Percentiles rank a stretch among this genome's conserved stretches.
Evolutionary conservation across 2,888 invertebrate species (phyloP).

Genomic region (Dasysyrphus albostriatus): DNA sequence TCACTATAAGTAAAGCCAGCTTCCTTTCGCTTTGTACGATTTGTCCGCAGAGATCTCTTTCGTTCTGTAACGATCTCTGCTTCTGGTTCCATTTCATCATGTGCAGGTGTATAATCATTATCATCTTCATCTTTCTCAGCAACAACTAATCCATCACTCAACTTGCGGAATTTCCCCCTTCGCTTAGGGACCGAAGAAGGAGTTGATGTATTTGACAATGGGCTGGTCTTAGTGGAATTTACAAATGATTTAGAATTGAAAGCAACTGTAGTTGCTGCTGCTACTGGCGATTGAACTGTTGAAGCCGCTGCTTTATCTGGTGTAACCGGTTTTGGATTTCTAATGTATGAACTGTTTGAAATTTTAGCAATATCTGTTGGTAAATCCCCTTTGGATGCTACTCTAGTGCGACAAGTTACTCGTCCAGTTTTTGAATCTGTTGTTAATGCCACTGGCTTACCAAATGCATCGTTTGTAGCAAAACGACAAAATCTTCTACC

Average conservation of each 20-base stretch:
- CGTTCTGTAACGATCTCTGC: slow-evolving; percentile 71
- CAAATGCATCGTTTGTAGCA: slow-evolving; percentile 74
- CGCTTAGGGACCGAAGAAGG: slow-evolving; percentile 33
- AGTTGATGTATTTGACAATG: neutral
- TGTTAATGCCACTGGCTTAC: slow-evolving; percentile 77
- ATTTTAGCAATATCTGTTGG: neutral
- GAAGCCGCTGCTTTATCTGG: slow-evolving; percentile 1
- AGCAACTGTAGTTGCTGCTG: neutral
- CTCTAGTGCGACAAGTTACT: slow-evolving; percentile 75
- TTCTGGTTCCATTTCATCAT: slow-evolving; percentile 51
- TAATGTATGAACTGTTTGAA: neutral
- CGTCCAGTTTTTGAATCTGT: slow-evolving; percentile 76
- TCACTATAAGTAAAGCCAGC: slow-evolving; percentile 78
- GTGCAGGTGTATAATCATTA: slow-evolving; percentile 67
- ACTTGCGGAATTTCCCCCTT: slow-evolving; percentile 44
- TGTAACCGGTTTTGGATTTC: slow-evolving; percentile 1
- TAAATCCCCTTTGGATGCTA: slow-evolving; percentile 28
- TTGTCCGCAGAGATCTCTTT: slow-evolving; percentile 77
- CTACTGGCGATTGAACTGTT: slow-evolving; percentile 7
- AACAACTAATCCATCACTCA: slow-evolving; percentile 55
- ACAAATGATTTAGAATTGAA: neutral
- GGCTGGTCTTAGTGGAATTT: neutral
- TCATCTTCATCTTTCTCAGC: slow-evolving; percentile 57
- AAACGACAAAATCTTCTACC: slow-evolving; percentile 77
- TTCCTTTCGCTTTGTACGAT: slow-evolving; percentile 77